Conservation (phyloP, 2,888 invertebrate species). For the Oxycera nigricornis region DNA sequence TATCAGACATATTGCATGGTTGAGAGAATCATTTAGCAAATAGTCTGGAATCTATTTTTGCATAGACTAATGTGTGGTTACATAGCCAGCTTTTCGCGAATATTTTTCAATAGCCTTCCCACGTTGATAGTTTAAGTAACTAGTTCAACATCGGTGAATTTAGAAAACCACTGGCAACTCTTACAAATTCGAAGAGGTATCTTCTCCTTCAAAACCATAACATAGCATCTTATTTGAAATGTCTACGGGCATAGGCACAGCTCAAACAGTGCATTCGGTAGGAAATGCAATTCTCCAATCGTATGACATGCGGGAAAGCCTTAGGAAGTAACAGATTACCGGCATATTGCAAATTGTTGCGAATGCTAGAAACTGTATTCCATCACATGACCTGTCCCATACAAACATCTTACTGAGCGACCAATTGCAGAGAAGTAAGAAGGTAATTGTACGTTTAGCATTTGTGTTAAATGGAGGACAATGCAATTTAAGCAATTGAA, state of each 20-base stretch:
- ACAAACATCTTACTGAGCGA: background rate
- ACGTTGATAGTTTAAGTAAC: background rate
- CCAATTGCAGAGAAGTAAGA: too few relatives aligned
- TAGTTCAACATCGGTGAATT: background rate
- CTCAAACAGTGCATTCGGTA: background rate
- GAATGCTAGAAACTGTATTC: constrained; percentile 28
- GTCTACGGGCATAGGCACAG: background rate
- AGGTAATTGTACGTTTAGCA: too few relatives aligned
- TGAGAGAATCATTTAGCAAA: too few relatives aligned
- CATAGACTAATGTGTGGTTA: too few relatives aligned
- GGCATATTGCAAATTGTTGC: constrained; percentile 38
- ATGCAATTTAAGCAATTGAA: too few relatives aligned
- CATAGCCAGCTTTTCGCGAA: too few relatives aligned
- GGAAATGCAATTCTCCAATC: constrained; percentile 5
- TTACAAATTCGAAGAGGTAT: background rate
- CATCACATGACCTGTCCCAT: constrained; percentile 18
- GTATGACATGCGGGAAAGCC: constrained; percentile 24
- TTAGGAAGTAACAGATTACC: constrained; percentile 29
- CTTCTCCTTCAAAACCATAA: constrained; percentile 14
- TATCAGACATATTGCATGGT: too few relatives aligned
- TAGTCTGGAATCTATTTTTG: too few relatives aligned
- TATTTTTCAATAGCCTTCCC: too few relatives aligned
- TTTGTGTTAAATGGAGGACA: too few relatives aligned
- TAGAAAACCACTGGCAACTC: background rate
- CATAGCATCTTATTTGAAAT: constrained; percentile 12